These are phyloP conservation scores for Athene cunicularia DNA, from an alignment of 2,113 vertebrate species.

Conservation along the genomic window DNA sequence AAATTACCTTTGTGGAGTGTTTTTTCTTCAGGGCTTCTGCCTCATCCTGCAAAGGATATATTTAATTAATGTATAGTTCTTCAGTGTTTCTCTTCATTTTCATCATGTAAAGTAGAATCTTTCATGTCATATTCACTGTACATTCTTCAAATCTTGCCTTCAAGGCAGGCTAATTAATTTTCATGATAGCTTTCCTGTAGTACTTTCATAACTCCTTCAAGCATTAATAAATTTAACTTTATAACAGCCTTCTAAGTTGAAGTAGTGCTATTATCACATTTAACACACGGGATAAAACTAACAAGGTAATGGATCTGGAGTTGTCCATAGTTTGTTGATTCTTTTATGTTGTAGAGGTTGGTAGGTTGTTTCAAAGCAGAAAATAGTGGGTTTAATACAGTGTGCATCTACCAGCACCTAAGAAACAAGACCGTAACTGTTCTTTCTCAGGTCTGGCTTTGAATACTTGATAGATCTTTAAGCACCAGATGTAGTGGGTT, in stretches of 20 bases:
- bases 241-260: background rate
- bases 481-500: background rate
- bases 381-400: background rate
- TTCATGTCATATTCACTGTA: constrained; percentile 42
- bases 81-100: constrained; percentile 31
- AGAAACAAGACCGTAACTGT: background rate
- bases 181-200: constrained; percentile 22
- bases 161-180: constrained; percentile 64
- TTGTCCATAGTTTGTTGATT: background rate
- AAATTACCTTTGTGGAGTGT: background rate
- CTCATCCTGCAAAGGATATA: background rate
- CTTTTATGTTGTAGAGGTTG: background rate
- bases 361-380: background rate
- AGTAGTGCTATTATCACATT: background rate
- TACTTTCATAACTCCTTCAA: constrained; percentile 15
- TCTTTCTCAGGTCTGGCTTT: background rate
- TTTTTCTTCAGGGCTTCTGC: background rate
- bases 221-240: constrained; percentile 37
- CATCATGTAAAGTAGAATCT: constrained; percentile 28
- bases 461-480: background rate
- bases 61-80: constrained; percentile 41
- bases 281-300: background rate
- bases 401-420: background rate
- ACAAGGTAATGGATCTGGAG: background rate
- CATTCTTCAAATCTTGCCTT: constrained; percentile 50